Evolutionary conservation across 2,797 vertebrate genomes (phyloP).

Genomic region (Enoplosus armatus): DNA sequence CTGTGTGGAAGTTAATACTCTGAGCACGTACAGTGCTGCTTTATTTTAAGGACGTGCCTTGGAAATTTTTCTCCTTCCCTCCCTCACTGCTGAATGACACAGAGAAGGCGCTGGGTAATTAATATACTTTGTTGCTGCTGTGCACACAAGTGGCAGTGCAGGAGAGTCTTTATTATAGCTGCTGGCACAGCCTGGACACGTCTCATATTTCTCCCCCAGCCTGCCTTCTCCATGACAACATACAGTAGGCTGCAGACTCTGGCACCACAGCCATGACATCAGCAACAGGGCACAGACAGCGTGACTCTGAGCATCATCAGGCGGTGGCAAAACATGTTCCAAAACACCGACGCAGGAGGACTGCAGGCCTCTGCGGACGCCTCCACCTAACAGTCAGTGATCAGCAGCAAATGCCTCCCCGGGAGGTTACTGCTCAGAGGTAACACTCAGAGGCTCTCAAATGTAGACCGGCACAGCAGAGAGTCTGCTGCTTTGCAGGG

Average conservation of each 20-base stretch:
- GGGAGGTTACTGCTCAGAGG: conserved; percentile 35
- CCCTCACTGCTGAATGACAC: conserved; percentile 74
- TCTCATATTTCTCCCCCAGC: conserved; percentile 62
- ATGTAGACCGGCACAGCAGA: conserved; percentile 42
- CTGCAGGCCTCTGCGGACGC: conserved; percentile 25
- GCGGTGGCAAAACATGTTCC: conserved; percentile 46
- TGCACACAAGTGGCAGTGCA: conserved; percentile 58
- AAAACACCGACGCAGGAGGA: conserved; percentile 36
- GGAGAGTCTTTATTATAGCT: conserved; percentile 70
- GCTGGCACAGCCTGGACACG: conserved; percentile 55
- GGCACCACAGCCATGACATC: conserved; percentile 63
- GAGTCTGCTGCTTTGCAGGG: conserved; percentile 46
- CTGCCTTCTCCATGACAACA: conserved; percentile 70
- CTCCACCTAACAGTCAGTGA: conserved; percentile 24
- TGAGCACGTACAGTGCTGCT: conserved; percentile 80
- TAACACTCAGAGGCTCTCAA: conserved; percentile 35
- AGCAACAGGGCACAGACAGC: conserved; percentile 50
- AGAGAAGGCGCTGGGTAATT: conserved; percentile 74
- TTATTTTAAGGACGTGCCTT: conserved; percentile 86
- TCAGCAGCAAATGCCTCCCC: conserved; percentile 34
- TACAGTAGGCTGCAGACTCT: conserved; percentile 63
- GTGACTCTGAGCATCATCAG: conserved; percentile 38
- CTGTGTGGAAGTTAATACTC: conserved; percentile 84
- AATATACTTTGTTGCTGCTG: conserved; percentile 75
- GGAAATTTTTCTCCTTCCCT: conserved; percentile 67